These are phyloP conservation scores for Polymixis lichenea DNA, from an alignment of 2,888 invertebrate species.

Conservation along the genomic window DNA sequence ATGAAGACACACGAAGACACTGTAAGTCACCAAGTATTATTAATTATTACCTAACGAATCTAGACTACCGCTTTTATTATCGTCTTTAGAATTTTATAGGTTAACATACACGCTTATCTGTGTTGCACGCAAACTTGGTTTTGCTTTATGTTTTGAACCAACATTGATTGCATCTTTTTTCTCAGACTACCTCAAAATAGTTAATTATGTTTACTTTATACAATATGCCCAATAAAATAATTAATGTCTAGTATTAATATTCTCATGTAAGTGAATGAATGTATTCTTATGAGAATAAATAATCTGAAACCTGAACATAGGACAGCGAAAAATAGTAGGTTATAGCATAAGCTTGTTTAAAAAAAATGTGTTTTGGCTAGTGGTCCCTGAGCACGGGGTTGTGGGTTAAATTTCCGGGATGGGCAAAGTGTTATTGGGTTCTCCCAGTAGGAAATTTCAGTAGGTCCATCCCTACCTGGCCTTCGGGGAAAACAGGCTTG, in stretches of 20 bases:
- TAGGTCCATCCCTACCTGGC: not conserved
- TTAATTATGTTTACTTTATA: too few relatives aligned
- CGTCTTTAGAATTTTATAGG: not conserved
- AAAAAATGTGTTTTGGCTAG: not conserved
- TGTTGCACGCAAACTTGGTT: too few relatives aligned
- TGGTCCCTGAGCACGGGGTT: not conserved
- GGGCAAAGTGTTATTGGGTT: not conserved
- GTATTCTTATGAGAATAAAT: too few relatives aligned
- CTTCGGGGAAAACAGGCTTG: not conserved
- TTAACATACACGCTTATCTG: too few relatives aligned
- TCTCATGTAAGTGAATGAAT: too few relatives aligned
- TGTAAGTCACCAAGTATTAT: conserved; percentile 19
- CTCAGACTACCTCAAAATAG: too few relatives aligned
- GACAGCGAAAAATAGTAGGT: not conserved
- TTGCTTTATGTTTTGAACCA: too few relatives aligned
- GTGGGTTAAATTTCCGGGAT: not conserved
- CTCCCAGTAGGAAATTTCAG: not conserved
- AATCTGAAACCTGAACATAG: too few relatives aligned
- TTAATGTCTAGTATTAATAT: too few relatives aligned
- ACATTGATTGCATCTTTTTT: too few relatives aligned
- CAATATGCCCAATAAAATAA: too few relatives aligned
- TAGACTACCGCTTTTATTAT: not conserved
- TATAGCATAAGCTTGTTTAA: not conserved
- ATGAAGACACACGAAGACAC: conserved; percentile 18
- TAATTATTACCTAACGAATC: not conserved